Evolutionary conservation across 2,113 vertebrate genomes (phyloP), one percentile per base, ranked within the genome.

Genomic region (Probosciger aterrimus): DNA sequence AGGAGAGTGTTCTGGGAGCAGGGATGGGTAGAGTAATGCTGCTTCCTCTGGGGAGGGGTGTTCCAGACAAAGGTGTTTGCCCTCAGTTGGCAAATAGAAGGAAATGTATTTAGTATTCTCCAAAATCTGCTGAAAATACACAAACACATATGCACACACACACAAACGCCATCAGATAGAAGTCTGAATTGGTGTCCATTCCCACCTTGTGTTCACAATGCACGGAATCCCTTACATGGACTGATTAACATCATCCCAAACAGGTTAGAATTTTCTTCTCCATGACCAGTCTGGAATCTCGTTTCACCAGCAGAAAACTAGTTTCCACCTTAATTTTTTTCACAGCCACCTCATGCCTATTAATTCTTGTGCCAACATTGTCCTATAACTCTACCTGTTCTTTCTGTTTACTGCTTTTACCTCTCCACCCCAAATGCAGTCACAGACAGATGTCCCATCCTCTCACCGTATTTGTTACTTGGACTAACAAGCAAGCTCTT

Each of bases 141-240:
- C 18, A 8, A 14, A 14, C 4, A 7, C 1, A 2, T 4, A 2
- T 6, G 37, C 23, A 15, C 23, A 2, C 5, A 4, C 33, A 4
- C 6, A 2, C 39, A 59, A 10, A 35, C 33, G 33, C 10, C 20
- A 1, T 13, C 30, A 2, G 30, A 4, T 10, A 5, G 30, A 53
- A 33, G 46, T 47, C 8, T 24, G 16, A 3, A 1, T 7, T 4
- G 18, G 31, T 35, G 43, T 14, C 70, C 30, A 0, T 18, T 37
- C 57, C 35, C 64, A 7, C 50, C 59, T 35, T 2, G 0, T 1
- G 8, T 59, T 35, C 57, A 59, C 57, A 35, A 35, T 16, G 67
- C 14, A 3, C 25, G 22, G 35, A 35, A 8, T 7, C 37, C 75
- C n/a, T 7, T 6, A 2, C 39, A 1, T 4, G 7, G 43, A 6